Evolutionary conservation across 2,113 vertebrate species (phyloP).

Genomic region (Fregata magnificens): DNA sequence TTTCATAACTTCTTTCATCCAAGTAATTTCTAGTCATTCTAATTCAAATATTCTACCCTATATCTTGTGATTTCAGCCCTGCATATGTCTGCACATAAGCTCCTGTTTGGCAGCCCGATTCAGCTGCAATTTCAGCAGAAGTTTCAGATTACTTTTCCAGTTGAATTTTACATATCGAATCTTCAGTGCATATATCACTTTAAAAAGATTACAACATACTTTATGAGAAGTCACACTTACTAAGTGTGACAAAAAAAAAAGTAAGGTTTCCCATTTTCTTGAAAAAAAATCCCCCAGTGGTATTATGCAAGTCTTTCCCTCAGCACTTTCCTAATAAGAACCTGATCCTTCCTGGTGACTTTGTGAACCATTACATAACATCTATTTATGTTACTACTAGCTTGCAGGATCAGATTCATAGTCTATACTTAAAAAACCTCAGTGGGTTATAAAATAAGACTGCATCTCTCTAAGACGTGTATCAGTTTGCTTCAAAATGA

Average conservation of each 20-base stretch:
- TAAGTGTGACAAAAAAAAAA: not conserved
- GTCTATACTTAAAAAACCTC: slow-evolving; percentile 36
- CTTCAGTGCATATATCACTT: not conserved
- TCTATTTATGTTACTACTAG: slow-evolving; percentile 44
- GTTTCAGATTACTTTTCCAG: not conserved
- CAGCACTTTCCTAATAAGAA: not conserved
- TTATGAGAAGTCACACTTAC: not conserved
- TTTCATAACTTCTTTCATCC: too few relatives aligned
- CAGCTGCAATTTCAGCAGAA: too few relatives aligned
- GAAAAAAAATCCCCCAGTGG: too few relatives aligned
- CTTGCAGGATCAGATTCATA: slow-evolving; percentile 33
- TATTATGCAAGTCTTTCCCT: not conserved
- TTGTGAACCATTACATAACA: slow-evolving; percentile 30
- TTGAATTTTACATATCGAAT: not conserved
- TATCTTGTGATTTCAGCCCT: too few relatives aligned
- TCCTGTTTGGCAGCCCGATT: too few relatives aligned
- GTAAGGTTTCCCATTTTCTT: not conserved
- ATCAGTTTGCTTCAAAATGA: not conserved
- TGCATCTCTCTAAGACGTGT: not conserved
- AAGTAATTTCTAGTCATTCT: too few relatives aligned
- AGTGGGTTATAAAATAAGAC: not conserved
- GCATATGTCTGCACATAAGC: too few relatives aligned
- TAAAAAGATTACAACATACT: not conserved
- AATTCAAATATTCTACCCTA: too few relatives aligned
- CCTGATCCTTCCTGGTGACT: slow-evolving; percentile 27